Evolutionary conservation across 1,140 invertebrate genomes (phyloP), one percentile per base, ranked within the genome.

Genomic region (Polypedilum pembai): DNA sequence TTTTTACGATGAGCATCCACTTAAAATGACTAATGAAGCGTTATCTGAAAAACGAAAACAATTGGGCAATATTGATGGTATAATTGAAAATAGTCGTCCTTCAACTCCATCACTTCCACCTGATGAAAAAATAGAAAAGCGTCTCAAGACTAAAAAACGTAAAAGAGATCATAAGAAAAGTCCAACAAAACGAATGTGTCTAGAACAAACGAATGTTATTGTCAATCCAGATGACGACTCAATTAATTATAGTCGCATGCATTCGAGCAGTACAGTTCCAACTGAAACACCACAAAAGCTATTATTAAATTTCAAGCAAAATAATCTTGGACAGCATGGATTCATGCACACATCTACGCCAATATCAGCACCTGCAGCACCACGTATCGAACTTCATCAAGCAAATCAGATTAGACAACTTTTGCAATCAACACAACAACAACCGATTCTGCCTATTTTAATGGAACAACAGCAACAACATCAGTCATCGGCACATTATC

Each of bases 1-100:
- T 77, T 94, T 94, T 82, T 93, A 94, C 80, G 91, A 93, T 80
- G 87, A 91, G 77, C 85, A 92, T 83, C 92, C 92, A 1, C 90
- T 92, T 76, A 85, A 85, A 76, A 79, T 90, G 66, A 88, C 88
- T 0, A 89, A 86, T 74, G 90, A 92, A 80, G 74, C 91, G 73
- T 77, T 91, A 21, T 87, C 87, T 8, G 90, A 92, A 77, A 92
- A 91, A 81, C 86, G 90, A 7, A 90, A 90, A 77, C 88, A 90
- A 76, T 76, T 90, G 1, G 80, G 86, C 3, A 87, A 89, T 74
- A 88, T 87, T 76, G 89, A 87, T 40, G 83, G 85, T 73, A 79
- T 87, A 56, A 85, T 86, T 76, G 82, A 82, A 75, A 87, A 88
- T 75, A 88, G 87, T 82, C 82, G 86, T 18, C 85, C 86, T 0